Base-by-base conservation (phyloP, 2,888 invertebrate genomes). In the Noctua comes region DNA sequence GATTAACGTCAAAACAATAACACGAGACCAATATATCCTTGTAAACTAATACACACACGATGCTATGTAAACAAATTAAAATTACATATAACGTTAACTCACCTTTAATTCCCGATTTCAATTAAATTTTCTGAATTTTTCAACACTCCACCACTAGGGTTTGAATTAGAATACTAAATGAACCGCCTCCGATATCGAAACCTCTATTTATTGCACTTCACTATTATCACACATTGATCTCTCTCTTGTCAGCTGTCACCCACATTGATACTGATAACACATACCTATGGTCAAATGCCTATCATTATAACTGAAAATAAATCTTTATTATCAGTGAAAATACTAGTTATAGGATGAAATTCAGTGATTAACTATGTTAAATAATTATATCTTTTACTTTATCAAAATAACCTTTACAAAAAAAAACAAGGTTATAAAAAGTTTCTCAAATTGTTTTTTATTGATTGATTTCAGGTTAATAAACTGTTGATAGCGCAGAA, bases 361-460 rank as follows among this genome's bases (percentile, higher is more conserved):
- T 65, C 3, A 43, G 2, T 62, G 24, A 51, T 11, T 64, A 21
- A 10, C 6, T 54, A 10, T 2, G 40, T n/a, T 54, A n/a, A 57
- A 57, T 13, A 71, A 57, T 21, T 11, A 36, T 36, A 21, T 21
- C 5, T 36, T 21, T 21, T 31, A 36, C 6, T 13, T 40, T n/a
- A 73, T 73, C 48, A 36, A 36, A 36, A 36, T 36, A 71, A 71
- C 71, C n/a, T 73, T 48, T 36, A n/a, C 31, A 11, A 11, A 1
- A 46, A 0, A 46, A 21, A 73, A 54, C 27, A 13, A 66, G 40
- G 13, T 10, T 36, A 51, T 13, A 18, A 51, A 40, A 48, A 72
- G 40, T 72, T 73, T 73, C 40, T 51, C 16, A 10, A 51, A 73
- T 51, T 51, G 16, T 72, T 73, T 36, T 73, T 73, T 8, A 70